Percentiles rank a stretch among this genome's conserved stretches.
Conservation (phyloP, 1,140 invertebrate genomes). For the Caenorhabditis briggsae region DNA sequence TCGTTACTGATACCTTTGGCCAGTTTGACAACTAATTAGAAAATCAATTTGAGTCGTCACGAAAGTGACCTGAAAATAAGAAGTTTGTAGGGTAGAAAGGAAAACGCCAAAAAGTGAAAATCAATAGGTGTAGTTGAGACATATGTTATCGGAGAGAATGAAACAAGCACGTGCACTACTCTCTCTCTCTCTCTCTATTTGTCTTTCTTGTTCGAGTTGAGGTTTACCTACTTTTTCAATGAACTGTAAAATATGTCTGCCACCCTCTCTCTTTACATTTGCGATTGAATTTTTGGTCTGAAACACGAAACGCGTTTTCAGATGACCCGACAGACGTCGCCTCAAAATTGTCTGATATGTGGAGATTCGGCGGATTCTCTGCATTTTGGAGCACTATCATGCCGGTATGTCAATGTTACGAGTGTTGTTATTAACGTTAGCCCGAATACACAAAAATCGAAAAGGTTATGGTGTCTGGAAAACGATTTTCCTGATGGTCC, state of each 20-base stretch:
- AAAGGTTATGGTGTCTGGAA: no score
- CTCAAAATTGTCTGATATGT: neutral
- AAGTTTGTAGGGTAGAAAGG: neutral
- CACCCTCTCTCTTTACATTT: neutral
- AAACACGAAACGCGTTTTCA: neutral
- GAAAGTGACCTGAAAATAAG: neutral
- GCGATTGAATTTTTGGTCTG: no score
- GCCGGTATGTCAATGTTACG: neutral
- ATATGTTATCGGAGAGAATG: conserved; percentile 22
- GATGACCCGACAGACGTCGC: neutral
- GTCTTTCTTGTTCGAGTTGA: neutral
- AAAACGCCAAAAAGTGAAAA: conserved; percentile 16
- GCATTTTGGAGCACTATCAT: conserved; percentile 14
- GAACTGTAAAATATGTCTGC: neutral
- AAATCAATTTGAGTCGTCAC: neutral
- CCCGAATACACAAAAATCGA: no score
- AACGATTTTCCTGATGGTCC: no score
- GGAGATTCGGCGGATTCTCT: conserved; percentile 27
- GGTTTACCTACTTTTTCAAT: neutral
- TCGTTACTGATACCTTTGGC: neutral
- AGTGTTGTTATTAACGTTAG: no score
- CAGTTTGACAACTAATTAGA: neutral
- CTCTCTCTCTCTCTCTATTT: neutral
- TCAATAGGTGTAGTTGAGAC: conserved; percentile 17
- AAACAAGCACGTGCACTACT: conserved; percentile 25